Conservation (phyloP, 2,113 vertebrate species). For the Engystomops pustulosus region DNA sequence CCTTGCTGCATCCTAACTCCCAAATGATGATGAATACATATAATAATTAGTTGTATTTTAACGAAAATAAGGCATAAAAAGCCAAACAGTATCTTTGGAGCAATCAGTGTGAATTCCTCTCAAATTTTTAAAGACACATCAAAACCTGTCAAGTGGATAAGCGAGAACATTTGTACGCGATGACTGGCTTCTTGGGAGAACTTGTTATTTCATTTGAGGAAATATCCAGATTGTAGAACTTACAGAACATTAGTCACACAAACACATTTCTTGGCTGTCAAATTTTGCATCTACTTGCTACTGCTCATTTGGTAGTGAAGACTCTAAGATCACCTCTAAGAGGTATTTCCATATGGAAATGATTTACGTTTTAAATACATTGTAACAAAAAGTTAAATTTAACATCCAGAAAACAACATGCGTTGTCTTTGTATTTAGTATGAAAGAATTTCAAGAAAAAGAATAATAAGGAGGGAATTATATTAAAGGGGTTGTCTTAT, state of each 20-base stretch:
- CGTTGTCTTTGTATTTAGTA: too few relatives aligned
- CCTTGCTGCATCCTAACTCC: constrained; percentile 63
- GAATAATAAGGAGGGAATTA: too few relatives aligned
- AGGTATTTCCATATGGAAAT: constrained; percentile 13
- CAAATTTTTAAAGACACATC: constrained; percentile 64
- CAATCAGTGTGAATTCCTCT: constrained; percentile 64
- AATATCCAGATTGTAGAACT: constrained; percentile 61
- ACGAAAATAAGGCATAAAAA: constrained; percentile 64
- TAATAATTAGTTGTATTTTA: constrained; percentile 67
- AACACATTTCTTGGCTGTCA: constrained; percentile 50
- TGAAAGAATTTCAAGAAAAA: too few relatives aligned
- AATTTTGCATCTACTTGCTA: constrained; percentile 54
- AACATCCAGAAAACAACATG: too few relatives aligned
- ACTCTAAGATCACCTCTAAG: constrained; percentile 49
- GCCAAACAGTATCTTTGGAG: constrained; percentile 70
- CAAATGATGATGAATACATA: constrained; percentile 71
- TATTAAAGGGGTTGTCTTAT: too few relatives aligned
- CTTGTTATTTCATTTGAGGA: constrained; percentile 60
- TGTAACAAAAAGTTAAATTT: too few relatives aligned
- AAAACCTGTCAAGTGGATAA: constrained; percentile 68
- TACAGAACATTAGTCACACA: constrained; percentile 67
- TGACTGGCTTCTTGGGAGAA: constrained; percentile 57
- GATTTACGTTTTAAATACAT: neutral
- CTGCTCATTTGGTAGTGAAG: constrained; percentile 36
- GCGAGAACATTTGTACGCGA: constrained; percentile 62